Evolutionary conservation across 2,888 invertebrate species (phyloP).

Genomic region (Sicus ferrugineus): DNA sequence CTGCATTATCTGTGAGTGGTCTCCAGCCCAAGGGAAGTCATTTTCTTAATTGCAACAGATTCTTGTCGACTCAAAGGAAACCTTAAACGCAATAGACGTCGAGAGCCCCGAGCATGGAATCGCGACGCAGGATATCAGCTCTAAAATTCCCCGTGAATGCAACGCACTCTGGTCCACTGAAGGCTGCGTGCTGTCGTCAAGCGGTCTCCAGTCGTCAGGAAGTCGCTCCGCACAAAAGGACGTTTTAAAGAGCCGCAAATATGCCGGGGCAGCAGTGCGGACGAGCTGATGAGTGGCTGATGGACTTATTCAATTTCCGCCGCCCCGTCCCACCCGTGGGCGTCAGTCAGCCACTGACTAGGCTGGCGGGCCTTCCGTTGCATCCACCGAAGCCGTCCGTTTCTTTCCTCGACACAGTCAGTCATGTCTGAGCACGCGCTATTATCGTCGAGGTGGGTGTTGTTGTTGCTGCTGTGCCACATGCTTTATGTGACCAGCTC

Average conservation of each 20-base stretch:
- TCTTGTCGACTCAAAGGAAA: no score
- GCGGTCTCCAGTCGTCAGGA: not conserved
- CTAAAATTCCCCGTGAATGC: not conserved
- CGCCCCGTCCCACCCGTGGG: slow-evolving; percentile 10
- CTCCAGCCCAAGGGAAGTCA: no score
- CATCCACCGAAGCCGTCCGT: not conserved
- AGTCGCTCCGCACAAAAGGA: slow-evolving; percentile 14
- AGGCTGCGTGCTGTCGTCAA: not conserved
- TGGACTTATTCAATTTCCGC: slow-evolving; percentile 7
- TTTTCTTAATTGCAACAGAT: not conserved
- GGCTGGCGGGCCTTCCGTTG: not conserved
- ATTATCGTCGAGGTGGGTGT: not conserved
- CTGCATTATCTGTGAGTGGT: no score
- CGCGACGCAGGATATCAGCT: slow-evolving; percentile 1
- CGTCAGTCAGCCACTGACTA: not conserved
- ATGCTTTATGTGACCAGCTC: not conserved
- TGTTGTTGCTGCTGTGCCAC: not conserved
- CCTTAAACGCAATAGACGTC: not conserved
- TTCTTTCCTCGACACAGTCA: no score
- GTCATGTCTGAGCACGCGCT: not conserved
- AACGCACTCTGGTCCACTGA: not conserved
- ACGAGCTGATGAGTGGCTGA: not conserved
- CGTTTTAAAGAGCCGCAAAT: not conserved
- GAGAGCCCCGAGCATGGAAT: not conserved
- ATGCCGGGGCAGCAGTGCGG: not conserved